Conservation (phyloP, 2,888 invertebrate species). For the Dasypolia templi region DNA sequence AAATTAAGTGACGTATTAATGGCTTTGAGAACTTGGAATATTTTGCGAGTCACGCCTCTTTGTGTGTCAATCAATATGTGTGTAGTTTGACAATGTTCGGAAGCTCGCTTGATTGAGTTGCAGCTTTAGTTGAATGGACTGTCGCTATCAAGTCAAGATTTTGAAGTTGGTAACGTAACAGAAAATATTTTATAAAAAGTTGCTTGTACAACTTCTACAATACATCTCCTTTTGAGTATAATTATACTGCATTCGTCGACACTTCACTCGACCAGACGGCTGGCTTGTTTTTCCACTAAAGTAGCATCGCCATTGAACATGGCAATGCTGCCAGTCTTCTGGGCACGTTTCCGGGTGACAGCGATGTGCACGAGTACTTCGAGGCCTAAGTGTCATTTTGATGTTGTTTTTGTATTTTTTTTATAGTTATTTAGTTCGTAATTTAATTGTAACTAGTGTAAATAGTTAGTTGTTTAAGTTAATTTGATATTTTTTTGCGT, state of each 20-base stretch:
- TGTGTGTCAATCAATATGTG: slow-evolving; percentile 27
- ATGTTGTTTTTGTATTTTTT: not conserved
- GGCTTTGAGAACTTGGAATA: slow-evolving; percentile 56
- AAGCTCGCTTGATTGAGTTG: slow-evolving; percentile 28
- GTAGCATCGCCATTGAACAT: not conserved
- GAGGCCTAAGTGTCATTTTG: not conserved
- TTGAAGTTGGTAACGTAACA: not conserved
- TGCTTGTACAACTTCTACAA: too few relatives aligned
- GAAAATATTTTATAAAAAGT: too few relatives aligned
- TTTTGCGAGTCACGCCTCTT: slow-evolving; percentile 52
- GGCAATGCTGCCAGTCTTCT: not conserved
- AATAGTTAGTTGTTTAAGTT: not conserved
- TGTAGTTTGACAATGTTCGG: slow-evolving; percentile 26
- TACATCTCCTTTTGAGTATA: not conserved
- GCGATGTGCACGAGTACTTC: not conserved
- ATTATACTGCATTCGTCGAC: not conserved
- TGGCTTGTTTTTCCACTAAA: not conserved
- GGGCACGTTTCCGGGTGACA: not conserved
- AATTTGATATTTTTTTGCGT: not conserved
- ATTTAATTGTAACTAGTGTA: not conserved
- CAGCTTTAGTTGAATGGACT: not conserved
- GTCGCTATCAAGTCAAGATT: not conserved
- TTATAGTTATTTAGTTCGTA: not conserved
- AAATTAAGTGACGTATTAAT: slow-evolving; percentile 65
- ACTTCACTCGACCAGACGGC: not conserved